These are phyloP conservation scores for Mamestra brassicae DNA, from an alignment of 2,888 invertebrate genomes.

Conservation along the genomic window DNA sequence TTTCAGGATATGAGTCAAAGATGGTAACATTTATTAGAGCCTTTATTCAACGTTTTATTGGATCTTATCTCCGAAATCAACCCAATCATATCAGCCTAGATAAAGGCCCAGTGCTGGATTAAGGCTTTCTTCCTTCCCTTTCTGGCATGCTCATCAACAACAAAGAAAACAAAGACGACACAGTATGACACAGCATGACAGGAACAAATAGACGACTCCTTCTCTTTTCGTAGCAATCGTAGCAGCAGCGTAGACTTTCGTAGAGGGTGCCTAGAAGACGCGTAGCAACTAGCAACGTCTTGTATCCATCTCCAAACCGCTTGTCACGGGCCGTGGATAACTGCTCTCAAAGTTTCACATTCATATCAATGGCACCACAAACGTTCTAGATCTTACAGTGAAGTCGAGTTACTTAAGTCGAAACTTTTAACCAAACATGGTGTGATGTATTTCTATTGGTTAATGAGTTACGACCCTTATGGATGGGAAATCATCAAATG, in stretches of 20 bases:
- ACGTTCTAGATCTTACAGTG: background rate
- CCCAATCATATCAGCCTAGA: no score
- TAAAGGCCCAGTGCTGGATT: no score
- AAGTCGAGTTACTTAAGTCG: no score
- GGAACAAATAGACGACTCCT: background rate
- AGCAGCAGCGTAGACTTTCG: conserved; percentile 33
- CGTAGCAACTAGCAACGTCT: background rate
- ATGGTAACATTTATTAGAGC: background rate
- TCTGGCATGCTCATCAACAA: background rate
- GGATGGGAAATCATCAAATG: no score
- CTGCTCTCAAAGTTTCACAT: no score
- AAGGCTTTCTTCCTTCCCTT: no score
- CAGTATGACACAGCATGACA: background rate
- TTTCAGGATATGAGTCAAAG: conserved; percentile 19
- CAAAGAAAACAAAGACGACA: background rate
- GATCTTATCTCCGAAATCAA: background rate
- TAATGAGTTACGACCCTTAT: no score
- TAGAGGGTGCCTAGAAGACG: conserved; percentile 30
- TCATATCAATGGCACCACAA: background rate
- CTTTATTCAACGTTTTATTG: background rate
- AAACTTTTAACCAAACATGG: no score
- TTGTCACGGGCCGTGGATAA: no score
- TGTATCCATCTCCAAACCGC: no score
- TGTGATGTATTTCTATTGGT: no score
- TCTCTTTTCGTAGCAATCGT: conserved; percentile 13